These are phyloP conservation scores for Pseudolycoriella hygida DNA, from an alignment of 2,888 invertebrate genomes.

Conservation along the genomic window DNA sequence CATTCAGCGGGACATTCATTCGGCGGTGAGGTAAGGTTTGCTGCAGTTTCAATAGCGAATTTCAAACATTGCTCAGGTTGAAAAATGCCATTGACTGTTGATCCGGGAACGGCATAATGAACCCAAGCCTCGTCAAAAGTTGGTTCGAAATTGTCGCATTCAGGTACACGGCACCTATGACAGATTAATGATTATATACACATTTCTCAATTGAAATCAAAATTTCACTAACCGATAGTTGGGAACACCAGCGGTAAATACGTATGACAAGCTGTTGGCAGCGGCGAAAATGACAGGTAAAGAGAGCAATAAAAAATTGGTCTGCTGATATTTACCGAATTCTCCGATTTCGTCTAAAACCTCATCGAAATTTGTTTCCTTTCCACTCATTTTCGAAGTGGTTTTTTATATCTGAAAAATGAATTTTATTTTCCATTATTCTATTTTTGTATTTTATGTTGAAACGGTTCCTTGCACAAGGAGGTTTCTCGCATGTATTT, in stretches of 20 bases:
- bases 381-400: not conserved
- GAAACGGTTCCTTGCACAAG: no score
- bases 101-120: slow-evolving; percentile 31
- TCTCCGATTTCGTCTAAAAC: slow-evolving; percentile 40
- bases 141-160: slow-evolving; percentile 31
- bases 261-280: slow-evolving; percentile 40
- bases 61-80: slow-evolving; percentile 21
- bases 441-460: not conserved
- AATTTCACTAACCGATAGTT: slow-evolving; percentile 32
- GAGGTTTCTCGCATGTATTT: no score
- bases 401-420: not conserved
- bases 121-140: slow-evolving; percentile 30
- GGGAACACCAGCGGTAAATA: slow-evolving; percentile 40
- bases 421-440: not conserved
- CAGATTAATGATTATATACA: no score
- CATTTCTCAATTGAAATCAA: no score
- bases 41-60: slow-evolving; percentile 11
- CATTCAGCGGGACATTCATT: slow-evolving; percentile 20
- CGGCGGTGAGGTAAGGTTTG: not conserved
- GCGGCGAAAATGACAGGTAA: slow-evolving; percentile 40
- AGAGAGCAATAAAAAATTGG: slow-evolving; percentile 36
- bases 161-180: slow-evolving; percentile 37
- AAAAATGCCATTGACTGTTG: slow-evolving; percentile 18
- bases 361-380: slow-evolving; percentile 39
- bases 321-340: slow-evolving; percentile 37